phyloP scores from a whole-genome alignment of 2,113 vertebrate genomes.

The Meriones unguiculatus region DNA sequence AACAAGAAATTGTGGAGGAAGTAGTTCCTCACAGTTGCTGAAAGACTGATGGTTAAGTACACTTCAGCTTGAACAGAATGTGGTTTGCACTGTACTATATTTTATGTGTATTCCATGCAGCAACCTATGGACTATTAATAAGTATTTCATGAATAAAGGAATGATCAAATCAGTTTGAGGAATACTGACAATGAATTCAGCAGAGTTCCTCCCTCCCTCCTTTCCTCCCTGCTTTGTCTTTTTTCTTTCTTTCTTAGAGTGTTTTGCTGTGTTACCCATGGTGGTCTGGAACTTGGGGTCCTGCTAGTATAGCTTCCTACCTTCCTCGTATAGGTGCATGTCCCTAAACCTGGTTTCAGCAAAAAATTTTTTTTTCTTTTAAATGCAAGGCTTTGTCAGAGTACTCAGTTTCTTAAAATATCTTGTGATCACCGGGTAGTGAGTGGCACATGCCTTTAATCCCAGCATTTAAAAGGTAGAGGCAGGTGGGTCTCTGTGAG shows the following conservation, averaged over 20 bases:
- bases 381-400: conserved; percentile 2
- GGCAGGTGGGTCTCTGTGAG: not conserved
- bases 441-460: not conserved
- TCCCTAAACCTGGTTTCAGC: not conserved
- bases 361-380: not conserved
- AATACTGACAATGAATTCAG: not conserved
- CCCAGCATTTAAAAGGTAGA: not conserved
- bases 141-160: not conserved
- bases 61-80: not conserved
- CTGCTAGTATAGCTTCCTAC: not conserved
- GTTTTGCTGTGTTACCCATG: not conserved
- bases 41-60: not conserved
- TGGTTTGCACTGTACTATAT: not conserved
- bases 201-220: not conserved
- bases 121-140: not conserved
- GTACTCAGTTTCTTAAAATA: conserved; percentile 40
- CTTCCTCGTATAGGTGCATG: not conserved
- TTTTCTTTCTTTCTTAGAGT: not conserved
- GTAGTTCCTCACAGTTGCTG: not conserved
- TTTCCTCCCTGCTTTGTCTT: too few relatives aligned
- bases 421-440: not conserved
- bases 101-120: not conserved
- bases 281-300: not conserved
- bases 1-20: not conserved
- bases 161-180: not conserved